A percentile compares a stretch with the other conserved stretches of the same genome.
Conservation (phyloP, 2,888 invertebrate genomes). For the Xestia sexstrigata region DNA sequence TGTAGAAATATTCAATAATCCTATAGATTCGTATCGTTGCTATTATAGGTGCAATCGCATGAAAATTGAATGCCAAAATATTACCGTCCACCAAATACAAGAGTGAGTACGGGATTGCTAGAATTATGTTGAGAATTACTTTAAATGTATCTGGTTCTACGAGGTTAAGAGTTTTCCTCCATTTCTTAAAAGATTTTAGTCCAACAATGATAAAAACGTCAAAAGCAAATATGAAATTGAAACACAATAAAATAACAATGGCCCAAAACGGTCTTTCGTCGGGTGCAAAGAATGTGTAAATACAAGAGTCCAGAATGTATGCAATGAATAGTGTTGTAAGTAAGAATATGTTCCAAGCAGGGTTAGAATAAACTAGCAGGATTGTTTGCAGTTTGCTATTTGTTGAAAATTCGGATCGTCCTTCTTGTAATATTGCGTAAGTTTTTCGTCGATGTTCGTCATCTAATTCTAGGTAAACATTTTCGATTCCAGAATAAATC, state of each 20-base stretch:
- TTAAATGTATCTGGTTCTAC: conserved; percentile 82
- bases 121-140: conserved; percentile 79
- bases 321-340: conserved; percentile 80
- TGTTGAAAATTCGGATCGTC: conserved; percentile 78
- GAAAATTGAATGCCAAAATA: conserved; percentile 73
- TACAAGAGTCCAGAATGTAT: conserved; percentile 82
- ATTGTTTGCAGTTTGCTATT: conserved; percentile 80
- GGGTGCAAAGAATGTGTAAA: conserved; percentile 81
- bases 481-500: conserved; percentile 38
- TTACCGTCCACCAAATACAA: conserved; percentile 77
- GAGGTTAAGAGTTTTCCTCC: conserved; percentile 86
- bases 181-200: conserved; percentile 83
- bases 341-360: conserved; percentile 83
- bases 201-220: conserved; percentile 83
- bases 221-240: conserved; percentile 80
- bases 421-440: conserved; percentile 85
- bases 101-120: conserved; percentile 83
- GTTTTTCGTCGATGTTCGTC: conserved; percentile 77
- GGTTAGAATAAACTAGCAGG: conserved; percentile 82
- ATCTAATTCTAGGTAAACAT: conserved; percentile 72
- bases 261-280: conserved; percentile 76
- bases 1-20: conserved; percentile 84
- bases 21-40: conserved; percentile 84
- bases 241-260: conserved; percentile 77
- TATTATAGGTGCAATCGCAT: conserved; percentile 82